Evolutionary conservation across 2,797 vertebrate genomes (phyloP).

Genomic region (Acestrorhynchus altus): DNA sequence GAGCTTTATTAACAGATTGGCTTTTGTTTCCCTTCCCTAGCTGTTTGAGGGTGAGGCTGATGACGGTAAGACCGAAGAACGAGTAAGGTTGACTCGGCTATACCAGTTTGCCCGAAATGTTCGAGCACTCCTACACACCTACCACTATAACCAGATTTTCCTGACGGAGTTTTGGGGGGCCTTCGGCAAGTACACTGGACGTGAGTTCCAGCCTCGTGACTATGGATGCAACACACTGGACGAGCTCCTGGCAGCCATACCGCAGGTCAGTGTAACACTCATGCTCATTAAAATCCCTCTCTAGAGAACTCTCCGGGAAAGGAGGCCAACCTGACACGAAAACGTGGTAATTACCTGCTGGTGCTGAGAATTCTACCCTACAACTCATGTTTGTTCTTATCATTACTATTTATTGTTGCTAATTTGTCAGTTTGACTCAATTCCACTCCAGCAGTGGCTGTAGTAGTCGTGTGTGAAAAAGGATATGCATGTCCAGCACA

Average conservation of each 20-base stretch:
- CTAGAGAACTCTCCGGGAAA: neutral
- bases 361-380: too few species aligned
- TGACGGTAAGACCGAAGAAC: slow-evolving; percentile 72
- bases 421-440: neutral
- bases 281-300: neutral
- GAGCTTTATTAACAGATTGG: too few species aligned
- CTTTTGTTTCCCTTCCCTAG: slow-evolving; percentile 65
- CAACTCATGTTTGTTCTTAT: too few species aligned
- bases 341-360: neutral
- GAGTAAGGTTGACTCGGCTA: slow-evolving; percentile 88
- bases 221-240: slow-evolving; percentile 88
- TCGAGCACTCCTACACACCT: slow-evolving; percentile 91
- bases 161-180: slow-evolving; percentile 90
- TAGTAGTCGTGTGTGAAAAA: neutral
- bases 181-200: slow-evolving; percentile 90
- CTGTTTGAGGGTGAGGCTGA: slow-evolving; percentile 78
- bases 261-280: slow-evolving; percentile 80
- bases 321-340: neutral
- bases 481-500: neutral
- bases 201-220: slow-evolving; percentile 82
- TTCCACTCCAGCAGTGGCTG: neutral
- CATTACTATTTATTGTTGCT: neutral
- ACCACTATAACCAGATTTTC: slow-evolving; percentile 99
- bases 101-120: slow-evolving; percentile 93
- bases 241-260: slow-evolving; percentile 91